Conservation (phyloP, 1,140 invertebrate species). For the Ceratina calcarata region DNA sequence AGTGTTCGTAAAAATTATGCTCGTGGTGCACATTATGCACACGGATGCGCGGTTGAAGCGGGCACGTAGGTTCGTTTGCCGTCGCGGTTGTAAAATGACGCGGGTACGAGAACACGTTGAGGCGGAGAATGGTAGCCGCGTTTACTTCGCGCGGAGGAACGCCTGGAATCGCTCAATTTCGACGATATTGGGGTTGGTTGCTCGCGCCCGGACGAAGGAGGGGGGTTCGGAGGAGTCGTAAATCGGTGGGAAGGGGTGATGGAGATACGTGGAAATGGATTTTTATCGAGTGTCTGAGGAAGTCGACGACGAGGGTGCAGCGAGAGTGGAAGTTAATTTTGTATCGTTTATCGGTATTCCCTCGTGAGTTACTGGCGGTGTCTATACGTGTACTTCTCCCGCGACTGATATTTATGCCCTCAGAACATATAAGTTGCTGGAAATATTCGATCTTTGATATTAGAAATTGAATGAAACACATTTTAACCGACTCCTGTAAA, state of each 20-base stretch:
- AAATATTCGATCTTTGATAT: not conserved
- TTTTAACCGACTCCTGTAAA: no score
- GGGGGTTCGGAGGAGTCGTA: constrained; percentile 32
- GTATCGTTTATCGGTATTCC: constrained; percentile 40
- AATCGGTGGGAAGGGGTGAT: constrained; percentile 17
- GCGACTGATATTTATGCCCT: not conserved
- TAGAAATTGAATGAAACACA: not conserved
- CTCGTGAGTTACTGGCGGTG: constrained; percentile 12
- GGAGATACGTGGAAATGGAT: constrained; percentile 43
- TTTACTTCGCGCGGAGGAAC: not conserved
- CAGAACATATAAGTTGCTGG: not conserved
- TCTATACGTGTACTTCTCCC: not conserved
- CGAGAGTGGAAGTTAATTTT: constrained; percentile 48
- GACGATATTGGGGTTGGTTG: constrained; percentile 32
- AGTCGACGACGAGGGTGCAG: constrained; percentile 14
- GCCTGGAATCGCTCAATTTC: constrained; percentile 54
- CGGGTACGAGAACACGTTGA: not conserved
- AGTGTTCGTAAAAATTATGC: constrained; percentile 69
- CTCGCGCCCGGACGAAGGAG: not conserved
- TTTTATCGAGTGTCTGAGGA: constrained; percentile 44
- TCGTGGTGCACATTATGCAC: constrained; percentile 51
- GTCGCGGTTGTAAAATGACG: constrained; percentile 34
- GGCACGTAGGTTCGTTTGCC: constrained; percentile 57
- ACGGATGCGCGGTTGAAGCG: constrained; percentile 18
- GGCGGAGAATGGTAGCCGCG: not conserved